A percentile compares a stretch with the other conserved stretches of the same genome.
Conservation (phyloP, 2,797 vertebrate genomes). For the Craterocephalus amniculus region DNA sequence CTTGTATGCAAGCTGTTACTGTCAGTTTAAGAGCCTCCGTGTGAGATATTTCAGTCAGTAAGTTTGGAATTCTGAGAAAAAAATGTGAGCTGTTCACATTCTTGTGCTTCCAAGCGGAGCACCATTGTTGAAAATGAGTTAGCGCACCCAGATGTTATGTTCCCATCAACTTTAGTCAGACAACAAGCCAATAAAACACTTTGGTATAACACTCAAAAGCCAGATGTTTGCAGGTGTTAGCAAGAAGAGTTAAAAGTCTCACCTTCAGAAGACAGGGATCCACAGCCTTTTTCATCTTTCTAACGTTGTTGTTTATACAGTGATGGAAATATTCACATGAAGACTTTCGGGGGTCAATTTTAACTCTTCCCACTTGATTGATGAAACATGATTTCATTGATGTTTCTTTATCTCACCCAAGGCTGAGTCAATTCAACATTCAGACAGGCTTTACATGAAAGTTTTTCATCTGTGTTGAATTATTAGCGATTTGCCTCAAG, state of each 20-base stretch:
- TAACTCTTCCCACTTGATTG: not conserved
- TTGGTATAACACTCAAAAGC: not conserved
- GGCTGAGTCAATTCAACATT: conserved; percentile 19
- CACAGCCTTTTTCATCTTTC: not conserved
- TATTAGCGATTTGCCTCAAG: conserved; percentile 28
- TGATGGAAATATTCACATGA: not conserved
- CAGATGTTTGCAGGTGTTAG: not conserved
- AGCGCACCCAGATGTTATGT: not conserved
- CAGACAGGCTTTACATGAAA: conserved; percentile 20
- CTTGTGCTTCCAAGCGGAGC: too few relatives aligned
- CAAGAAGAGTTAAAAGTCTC: not conserved
- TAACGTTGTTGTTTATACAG: not conserved
- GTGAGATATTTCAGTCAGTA: not conserved
- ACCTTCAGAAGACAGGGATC: not conserved
- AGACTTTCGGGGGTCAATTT: not conserved
- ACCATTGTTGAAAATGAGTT: not conserved
- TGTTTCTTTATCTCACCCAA: conserved; percentile 1
- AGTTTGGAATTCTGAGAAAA: not conserved
- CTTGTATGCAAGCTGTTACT: not conserved
- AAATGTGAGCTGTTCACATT: not conserved
- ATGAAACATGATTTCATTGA: not conserved
- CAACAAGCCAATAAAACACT: not conserved
- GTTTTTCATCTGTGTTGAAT: conserved; percentile 43
- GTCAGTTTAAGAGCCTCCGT: not conserved
- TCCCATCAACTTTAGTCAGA: not conserved